Evolutionary conservation across 2,113 vertebrate species (phyloP), one percentile per base, ranked within the genome.

Genomic region (Heliornis fulica): DNA sequence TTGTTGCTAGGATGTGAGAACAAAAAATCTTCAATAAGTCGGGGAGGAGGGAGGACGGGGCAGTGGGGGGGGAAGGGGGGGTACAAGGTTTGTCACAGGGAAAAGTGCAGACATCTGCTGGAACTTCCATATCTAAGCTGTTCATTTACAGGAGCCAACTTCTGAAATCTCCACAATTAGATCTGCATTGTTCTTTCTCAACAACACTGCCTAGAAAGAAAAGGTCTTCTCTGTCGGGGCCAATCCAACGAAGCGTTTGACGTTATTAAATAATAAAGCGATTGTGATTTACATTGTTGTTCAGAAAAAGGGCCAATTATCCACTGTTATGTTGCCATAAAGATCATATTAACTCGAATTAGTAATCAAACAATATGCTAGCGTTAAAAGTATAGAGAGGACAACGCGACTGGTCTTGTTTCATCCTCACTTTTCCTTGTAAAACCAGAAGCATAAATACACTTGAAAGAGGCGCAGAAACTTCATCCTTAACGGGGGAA

Each of bases 181-280:
- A 98, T 97, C 97, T 83, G 97, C 98, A 98, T 98, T 98, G 98
- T 98, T 98, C 98, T 98, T 97, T 94, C 97, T 94, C 96, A 97
- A 96, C 97, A 98, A 98, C 98, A 98, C 98, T 97, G 98, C 97
- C 97, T 93, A 95, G 95, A 97, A 98, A 98, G 98, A 98, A 98
- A 98, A 98, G 98, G 97, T 98, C 98, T 97, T 97, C 98, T 97
- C 98, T 97, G 98, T 98, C 97, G 98, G 98, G 98, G 98, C 98
- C 98, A 98, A 98, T 98, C 98, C 98, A 98, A 98, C 97, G 97
- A 99, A 99, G 99, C 98, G 98, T 98, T 98, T 99, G 98, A 99
- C 98, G 98, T 99, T 99, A 99, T 99, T 99, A 99, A 99, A 99
- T 99, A 98, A 99, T 99, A 99, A 99, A 99, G 98, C 99, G 98